Percentiles rank a stretch among this genome's conserved stretches.
Evolutionary conservation across 1,140 invertebrate genomes (phyloP).

Genomic region (Ceratina japonica): DNA sequence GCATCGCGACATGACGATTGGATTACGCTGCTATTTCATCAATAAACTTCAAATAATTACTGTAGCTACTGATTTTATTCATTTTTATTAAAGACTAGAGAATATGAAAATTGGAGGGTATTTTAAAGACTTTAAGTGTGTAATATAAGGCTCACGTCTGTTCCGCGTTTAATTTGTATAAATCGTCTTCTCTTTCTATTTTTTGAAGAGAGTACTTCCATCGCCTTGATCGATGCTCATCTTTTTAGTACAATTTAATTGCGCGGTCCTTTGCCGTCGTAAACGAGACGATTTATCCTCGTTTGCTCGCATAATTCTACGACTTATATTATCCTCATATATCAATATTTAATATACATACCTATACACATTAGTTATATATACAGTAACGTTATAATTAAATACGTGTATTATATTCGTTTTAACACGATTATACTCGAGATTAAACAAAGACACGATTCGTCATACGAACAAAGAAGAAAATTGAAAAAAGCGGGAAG

Average conservation of each 20-base stretch:
- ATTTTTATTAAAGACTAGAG: not conserved
- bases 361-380: not conserved
- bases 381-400: not conserved
- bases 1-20: not conserved
- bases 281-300: not conserved
- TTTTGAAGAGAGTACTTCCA: not conserved
- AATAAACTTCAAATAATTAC: conserved; percentile 7
- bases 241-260: conserved; percentile 38
- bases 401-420: not conserved
- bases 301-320: conserved; percentile 28
- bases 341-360: conserved; percentile 35
- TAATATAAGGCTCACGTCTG: not conserved
- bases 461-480: not conserved
- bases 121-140: conserved; percentile 21
- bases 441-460: conserved; percentile 5
- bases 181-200: not conserved
- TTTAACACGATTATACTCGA: conserved; percentile 7
- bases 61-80: not conserved
- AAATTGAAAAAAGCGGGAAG: not conserved
- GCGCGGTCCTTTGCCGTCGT: not conserved
- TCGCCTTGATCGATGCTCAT: conserved; percentile 34
- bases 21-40: not conserved
- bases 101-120: not conserved
- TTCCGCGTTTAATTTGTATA: too few species aligned
- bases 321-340: not conserved